phyloP scores from a whole-genome alignment of 1,140 invertebrate genomes.

The Anadara kagoshimensis region DNA sequence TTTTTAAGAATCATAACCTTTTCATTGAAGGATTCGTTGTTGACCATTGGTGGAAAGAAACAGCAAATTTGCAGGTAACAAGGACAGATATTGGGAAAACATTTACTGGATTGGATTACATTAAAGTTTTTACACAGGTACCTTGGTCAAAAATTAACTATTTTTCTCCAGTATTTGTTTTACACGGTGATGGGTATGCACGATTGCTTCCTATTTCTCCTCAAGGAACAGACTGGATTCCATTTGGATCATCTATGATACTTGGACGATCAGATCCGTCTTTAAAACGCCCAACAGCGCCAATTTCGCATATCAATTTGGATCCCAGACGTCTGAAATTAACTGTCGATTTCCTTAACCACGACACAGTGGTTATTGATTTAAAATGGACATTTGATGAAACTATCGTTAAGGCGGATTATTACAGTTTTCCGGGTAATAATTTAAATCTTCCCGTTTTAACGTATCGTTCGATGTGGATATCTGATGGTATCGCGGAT shows the following conservation, averaged over 20 bases:
- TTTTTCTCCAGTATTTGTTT: constrained; percentile 48
- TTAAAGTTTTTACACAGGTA: constrained; percentile 42
- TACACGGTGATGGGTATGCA: constrained; percentile 53
- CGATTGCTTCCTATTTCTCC: constrained; percentile 43
- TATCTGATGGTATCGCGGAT: constrained; percentile 50
- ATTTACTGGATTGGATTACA: constrained; percentile 31
- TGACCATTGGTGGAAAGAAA: constrained; percentile 52
- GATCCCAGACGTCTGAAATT: constrained; percentile 20
- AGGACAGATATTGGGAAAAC: constrained; percentile 7
- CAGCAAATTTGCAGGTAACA: constrained; percentile 39
- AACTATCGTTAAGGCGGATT: constrained; percentile 23
- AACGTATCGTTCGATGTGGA: constrained; percentile 50
- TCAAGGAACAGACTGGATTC: constrained; percentile 50
- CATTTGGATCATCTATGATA: constrained; percentile 55
- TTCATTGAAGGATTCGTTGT: constrained; percentile 47
- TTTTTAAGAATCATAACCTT: constrained; percentile 37
- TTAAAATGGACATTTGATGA: constrained; percentile 29
- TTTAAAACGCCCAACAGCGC: constrained; percentile 36
- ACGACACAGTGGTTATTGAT: constrained; percentile 24
- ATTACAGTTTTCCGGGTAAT: constrained; percentile 24
- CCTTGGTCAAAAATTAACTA: constrained; percentile 33
- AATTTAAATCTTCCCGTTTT: constrained; percentile 38
- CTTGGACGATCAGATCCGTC: constrained; percentile 39
- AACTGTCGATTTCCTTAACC: constrained; percentile 40
- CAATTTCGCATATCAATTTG: constrained; percentile 33